Conservation (phyloP, 35 echinoderm and acorn worm species). For the Stichopus chloronotus region DNA sequence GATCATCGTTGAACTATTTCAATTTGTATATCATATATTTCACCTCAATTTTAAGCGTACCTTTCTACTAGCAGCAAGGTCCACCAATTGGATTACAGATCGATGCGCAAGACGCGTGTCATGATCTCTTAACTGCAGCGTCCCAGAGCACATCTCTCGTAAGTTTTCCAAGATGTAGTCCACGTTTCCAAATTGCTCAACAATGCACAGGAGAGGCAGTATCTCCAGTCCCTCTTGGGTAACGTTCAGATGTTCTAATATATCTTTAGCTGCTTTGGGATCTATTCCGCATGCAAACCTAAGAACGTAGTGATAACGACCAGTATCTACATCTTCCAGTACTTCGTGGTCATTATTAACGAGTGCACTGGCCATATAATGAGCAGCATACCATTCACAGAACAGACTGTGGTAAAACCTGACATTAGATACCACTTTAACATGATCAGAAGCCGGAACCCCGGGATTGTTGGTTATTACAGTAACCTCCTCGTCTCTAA, state of each 20-base stretch:
- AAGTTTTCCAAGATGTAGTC: not conserved
- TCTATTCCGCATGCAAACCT: conserved; percentile 17
- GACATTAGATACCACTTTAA: not conserved
- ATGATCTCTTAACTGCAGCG: not conserved
- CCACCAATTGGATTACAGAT: not conserved
- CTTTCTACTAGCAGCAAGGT: not conserved
- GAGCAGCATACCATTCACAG: conserved; percentile 30
- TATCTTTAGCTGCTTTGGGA: not conserved
- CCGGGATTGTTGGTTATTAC: not conserved
- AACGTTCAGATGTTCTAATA: not conserved
- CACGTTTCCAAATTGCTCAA: not conserved
- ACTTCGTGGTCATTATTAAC: not conserved
- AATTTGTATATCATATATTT: too few relatives aligned
- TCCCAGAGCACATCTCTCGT: not conserved
- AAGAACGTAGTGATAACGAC: not conserved
- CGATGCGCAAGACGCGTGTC: not conserved
- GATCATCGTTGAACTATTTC: too few relatives aligned
- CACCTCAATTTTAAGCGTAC: not conserved
- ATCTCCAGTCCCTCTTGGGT: not conserved
- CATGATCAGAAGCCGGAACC: not conserved
- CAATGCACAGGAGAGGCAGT: not conserved
- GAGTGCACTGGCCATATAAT: not conserved
- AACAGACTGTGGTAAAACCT: conserved; percentile 28
- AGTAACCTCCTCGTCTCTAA: not conserved
- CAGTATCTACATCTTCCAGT: not conserved